Percentiles rank a stretch among this genome's conserved stretches.
phyloP scores from a whole-genome alignment of 64 coral and sea anemone species.

The Platygyra sinensis region DNA sequence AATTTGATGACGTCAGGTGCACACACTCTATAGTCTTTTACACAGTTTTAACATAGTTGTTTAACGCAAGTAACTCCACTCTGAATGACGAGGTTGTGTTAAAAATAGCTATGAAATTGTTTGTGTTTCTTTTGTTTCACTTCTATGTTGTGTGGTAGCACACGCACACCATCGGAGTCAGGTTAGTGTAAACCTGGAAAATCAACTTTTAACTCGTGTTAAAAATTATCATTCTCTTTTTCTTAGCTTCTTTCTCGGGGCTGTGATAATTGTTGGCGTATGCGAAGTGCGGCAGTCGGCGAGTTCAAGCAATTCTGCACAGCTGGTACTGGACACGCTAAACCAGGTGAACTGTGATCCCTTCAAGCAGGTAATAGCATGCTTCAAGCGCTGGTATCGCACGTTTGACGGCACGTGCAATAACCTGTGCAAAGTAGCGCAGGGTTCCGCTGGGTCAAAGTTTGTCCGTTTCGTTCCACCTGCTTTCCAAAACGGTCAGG shows the following conservation, averaged over 20 bases:
- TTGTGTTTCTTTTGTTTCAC: too few relatives aligned
- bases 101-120: too few relatives aligned
- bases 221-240: background rate
- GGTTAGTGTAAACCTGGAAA: too few relatives aligned
- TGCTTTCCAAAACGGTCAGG: background rate
- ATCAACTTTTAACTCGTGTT: background rate
- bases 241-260: background rate
- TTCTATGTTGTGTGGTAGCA: too few relatives aligned
- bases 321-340: background rate
- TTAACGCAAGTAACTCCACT: too few relatives aligned
- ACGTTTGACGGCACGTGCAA: slow-evolving; percentile 19
- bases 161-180: too few relatives aligned
- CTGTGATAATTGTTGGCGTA: background rate
- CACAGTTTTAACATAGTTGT: too few relatives aligned
- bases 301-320: background rate
- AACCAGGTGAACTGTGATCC: background rate
- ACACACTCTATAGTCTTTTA: too few relatives aligned
- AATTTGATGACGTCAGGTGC: too few relatives aligned
- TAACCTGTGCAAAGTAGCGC: slow-evolving; percentile 4
- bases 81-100: too few relatives aligned
- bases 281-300: background rate
- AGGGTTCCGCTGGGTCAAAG: background rate
- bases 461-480: background rate
- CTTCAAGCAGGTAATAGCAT: background rate
- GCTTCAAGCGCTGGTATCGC: background rate